Evolutionary conservation across 2,797 vertebrate genomes (phyloP), one percentile per base, ranked within the genome.

Genomic region (Chaenodraco wilsoni): DNA sequence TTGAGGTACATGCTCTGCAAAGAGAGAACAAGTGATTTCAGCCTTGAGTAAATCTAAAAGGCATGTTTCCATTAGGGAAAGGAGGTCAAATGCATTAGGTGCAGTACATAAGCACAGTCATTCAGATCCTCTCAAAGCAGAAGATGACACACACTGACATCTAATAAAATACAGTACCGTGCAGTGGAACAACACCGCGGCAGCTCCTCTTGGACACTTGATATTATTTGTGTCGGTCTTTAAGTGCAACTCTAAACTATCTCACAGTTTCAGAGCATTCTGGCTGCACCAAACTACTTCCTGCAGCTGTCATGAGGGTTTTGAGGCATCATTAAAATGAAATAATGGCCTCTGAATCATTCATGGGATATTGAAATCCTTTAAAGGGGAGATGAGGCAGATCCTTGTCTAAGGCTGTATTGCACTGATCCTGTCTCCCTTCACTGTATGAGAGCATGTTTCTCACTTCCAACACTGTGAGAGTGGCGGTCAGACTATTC

Each of bases 11-110:
- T 81, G 78, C 57, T 62, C 69, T 76, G 74, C 23, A 65, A 72
- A 76, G 69, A 84, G 71, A 88, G 87, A 92, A 93, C 87, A 91
- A 91, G 89, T 85, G 87, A 93, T 94, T 94, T 92, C 87, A 92
- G 84, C 87, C 87, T 91, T 93, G 83, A 87, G 83, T 93, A 91
- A 87, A 89, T 83, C 86, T 93, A 89, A 95, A 94, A 93, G 84
- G 87, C 84, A 81, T 0, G 31, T 74, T 87, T 93, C 93, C 92
- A 94, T 94, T 93, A 94, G 92, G 41, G 70, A 78, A 94, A 92
- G 71, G 86, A 89, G 91, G 92, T 91, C 91, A 92, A 88, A 89
- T 89, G 90, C 91, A 94, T 94, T 92, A 91, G 86, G 84, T 77
- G 56, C 72, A 51, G 72, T 54, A 83, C 73, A 71, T 77, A 37